Conservation (phyloP, 2,113 vertebrate species). For the Piprites chloris region DNA sequence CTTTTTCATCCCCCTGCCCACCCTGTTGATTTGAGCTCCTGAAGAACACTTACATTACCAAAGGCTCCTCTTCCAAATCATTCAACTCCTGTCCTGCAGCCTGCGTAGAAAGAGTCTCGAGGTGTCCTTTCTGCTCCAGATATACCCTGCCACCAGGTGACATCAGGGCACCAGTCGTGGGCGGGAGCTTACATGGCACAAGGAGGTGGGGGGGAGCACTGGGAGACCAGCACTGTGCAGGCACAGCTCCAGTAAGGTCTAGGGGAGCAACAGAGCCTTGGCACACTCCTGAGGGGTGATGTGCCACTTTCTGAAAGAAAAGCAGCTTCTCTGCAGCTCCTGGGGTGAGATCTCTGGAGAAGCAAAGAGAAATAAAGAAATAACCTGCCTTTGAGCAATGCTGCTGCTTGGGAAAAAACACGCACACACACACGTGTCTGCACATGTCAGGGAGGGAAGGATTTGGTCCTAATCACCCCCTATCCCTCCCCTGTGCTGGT, state of each 20-base stretch:
- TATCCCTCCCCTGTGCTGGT: background rate
- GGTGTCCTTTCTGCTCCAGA: constrained; percentile 23
- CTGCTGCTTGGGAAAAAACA: background rate
- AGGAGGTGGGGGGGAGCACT: background rate
- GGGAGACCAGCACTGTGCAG: background rate
- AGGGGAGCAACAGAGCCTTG: background rate
- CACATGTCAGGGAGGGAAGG: background rate
- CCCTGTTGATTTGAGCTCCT: background rate
- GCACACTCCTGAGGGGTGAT: fast-evolving
- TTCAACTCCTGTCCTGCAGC: background rate
- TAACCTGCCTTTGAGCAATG: background rate
- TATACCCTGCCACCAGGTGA: constrained; percentile 57
- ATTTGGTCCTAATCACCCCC: background rate
- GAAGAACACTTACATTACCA: constrained; percentile 49
- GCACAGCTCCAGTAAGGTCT: background rate
- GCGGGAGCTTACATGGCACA: fast-evolving
- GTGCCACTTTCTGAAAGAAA: background rate
- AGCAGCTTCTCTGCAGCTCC: background rate
- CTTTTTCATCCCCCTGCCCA: background rate
- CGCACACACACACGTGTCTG: background rate
- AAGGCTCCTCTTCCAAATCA: constrained; percentile 32
- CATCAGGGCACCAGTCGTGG: background rate
- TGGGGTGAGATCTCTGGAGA: background rate
- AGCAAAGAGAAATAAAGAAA: background rate
- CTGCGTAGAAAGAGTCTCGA: background rate